phyloP scores from a whole-genome alignment of 2,797 vertebrate genomes.

The Sebastes kiyomatsui region DNA sequence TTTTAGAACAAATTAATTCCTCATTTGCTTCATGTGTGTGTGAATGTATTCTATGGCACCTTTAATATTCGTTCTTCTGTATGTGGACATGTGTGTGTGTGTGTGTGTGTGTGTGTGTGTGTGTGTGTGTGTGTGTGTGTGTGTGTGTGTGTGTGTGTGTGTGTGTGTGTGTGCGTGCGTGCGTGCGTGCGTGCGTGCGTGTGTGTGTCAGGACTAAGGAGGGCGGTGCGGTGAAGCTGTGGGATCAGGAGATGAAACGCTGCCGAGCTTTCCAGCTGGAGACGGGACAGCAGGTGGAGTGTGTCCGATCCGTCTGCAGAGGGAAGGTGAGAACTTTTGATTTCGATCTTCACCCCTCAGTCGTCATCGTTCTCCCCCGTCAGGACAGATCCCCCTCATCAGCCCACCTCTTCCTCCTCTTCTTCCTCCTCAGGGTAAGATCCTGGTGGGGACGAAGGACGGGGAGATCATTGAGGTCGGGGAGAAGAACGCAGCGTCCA shows the following conservation, averaged over 20 bases:
- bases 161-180: neutral
- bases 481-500: constrained; percentile 96
- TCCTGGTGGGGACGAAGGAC: constrained; percentile 95
- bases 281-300: constrained; percentile 90
- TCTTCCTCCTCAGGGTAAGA: constrained; percentile 86
- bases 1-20: no score
- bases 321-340: constrained; percentile 83
- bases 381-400: neutral
- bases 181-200: neutral
- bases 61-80: no score
- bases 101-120: constrained; percentile 8
- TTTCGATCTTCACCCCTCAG: neutral
- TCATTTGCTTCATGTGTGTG: no score
- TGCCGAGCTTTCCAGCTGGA: constrained; percentile 95
- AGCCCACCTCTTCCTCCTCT: neutral
- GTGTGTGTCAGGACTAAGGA: constrained; percentile 88
- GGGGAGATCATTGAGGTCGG: constrained; percentile 97
- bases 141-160: constrained; percentile 8
- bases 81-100: neutral
- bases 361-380: accelerated
- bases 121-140: neutral
- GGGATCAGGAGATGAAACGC: constrained; percentile 98
- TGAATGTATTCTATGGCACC: no score
- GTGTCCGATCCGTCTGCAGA: constrained; percentile 92
- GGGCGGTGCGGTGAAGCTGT: constrained; percentile 93